Base-by-base conservation (phyloP, 1,140 invertebrate species). In the Argopecten irradians region DNA sequence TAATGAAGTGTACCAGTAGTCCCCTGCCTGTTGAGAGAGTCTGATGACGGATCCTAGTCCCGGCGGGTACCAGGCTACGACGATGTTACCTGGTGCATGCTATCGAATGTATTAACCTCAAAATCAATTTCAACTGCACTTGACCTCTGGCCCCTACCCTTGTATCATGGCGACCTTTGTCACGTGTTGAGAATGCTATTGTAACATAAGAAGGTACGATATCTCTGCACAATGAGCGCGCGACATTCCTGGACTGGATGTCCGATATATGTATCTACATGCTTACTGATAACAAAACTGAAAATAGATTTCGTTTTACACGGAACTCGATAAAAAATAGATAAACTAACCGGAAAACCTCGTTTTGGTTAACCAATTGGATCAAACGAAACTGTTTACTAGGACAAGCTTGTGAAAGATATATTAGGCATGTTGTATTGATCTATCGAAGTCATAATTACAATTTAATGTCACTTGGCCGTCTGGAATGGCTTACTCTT, bases 241-340 rank as follows among this genome's bases (percentile, higher is more conserved):
- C 8, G 22, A 71, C 55, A 71, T 71, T 71, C 14, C 55, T 71
- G 2, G 55, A 28, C 19, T 8, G 55, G 55, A 71, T n/a, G n/a
- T n/a, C n/a, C 55, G 55, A 71, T 28, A 71, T 71, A 71, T 71
- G 55, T n/a, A 71, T 71, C 1, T 71, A 71, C 55, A 71, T 71
- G 55, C 55, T 71, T 28, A 28, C 55, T n/a, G 55, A 71, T 71
- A 71, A 71, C n/a, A 71, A 71, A 71, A 71, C 55, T 71, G 55
- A 71, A 71, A 71, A 71, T 71, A 71, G 55, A 71, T 71, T 71
- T 71, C 8, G 55, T n/a, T 11, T 71, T 71, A 71, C 55, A 71
- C n/a, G 55, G 55, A 71, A 71, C 55, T 71, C 28, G 55, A 71
- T 71, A 71, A 71, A 28, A 71, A 19, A 71, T 71, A 28, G 55